A percentile compares a stretch with the other conserved stretches of the same genome.
Conservation (phyloP, 1,140 invertebrate genomes). For the Macrosteles quadrilineatus region DNA sequence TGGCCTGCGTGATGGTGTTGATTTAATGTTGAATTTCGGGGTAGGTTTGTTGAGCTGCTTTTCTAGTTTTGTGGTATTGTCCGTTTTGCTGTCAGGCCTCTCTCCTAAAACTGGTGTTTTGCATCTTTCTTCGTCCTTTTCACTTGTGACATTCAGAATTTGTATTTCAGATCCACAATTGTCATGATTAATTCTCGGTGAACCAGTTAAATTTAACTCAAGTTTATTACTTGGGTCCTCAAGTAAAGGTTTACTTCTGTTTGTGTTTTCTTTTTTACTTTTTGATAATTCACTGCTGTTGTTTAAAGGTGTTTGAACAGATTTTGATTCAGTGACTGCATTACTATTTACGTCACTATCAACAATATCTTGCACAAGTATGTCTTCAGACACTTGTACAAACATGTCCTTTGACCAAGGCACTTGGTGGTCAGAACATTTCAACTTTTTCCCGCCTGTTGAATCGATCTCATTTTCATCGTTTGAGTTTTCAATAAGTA, state of each 20-base stretch:
- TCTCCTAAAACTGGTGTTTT: slow-evolving; percentile 11
- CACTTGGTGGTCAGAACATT: background rate
- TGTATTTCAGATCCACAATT: background rate
- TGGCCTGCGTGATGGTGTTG: background rate
- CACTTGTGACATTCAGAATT: slow-evolving; percentile 5
- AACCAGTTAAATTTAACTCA: slow-evolving; percentile 1
- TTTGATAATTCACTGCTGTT: background rate
- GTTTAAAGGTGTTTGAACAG: background rate
- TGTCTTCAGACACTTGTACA: background rate
- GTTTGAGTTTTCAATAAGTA: slow-evolving; percentile 26
- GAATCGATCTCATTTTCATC: background rate
- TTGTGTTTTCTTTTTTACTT: background rate
- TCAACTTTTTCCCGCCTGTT: background rate
- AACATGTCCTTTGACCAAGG: slow-evolving; percentile 7
- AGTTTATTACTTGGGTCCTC: background rate
- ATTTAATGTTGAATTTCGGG: slow-evolving; percentile 9
- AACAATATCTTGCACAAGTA: background rate
- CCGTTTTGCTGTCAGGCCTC: background rate
- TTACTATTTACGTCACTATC: background rate
- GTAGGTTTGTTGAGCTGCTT: slow-evolving; percentile 8
- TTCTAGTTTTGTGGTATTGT: slow-evolving; percentile 6
- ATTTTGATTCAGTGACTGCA: background rate
- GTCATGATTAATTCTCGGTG: background rate
- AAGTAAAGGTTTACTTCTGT: background rate
- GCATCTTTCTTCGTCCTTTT: slow-evolving; percentile 9